Base-by-base conservation (phyloP, 2,113 vertebrate species). In the Amphiprion ocellaris region DNA sequence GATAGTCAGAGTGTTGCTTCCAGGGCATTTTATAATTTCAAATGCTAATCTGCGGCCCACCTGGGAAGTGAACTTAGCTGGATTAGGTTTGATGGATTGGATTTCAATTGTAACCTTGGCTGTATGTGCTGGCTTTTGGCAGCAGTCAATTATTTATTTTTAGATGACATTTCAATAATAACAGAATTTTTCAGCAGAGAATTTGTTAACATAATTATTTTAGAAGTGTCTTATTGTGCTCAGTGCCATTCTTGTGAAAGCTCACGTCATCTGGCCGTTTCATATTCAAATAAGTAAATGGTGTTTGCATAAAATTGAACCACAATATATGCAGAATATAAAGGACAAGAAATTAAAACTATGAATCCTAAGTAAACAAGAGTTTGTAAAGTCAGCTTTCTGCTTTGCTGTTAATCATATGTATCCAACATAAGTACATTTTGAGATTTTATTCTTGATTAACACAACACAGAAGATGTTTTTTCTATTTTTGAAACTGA, bases 41-140 rank as follows among this genome's bases (percentile, higher is more conserved):
- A 89, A 82, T 78, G 70, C 64, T 75, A 69, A 83, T 81, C 67
- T 55, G 39, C 30, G 56, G 52, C 47, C 66, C 63, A 74, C 64
- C 50, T 74, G 63, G 50, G 50, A 74, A 55, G 73, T 68, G 69
- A 80, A 76, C 21, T 69, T 62, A 62, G 60, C 44, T 72, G 69
- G 64, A 72, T 83, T 69, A 50, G 30, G 65, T 79, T 70, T 79
- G 84, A 90, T 83, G 52, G 67, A 85, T 71, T 81, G 64, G 55
- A 66, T 83, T 78, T 73, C 49, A 66, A 14, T 39, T 55, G 16
- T 47, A 61, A 84, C 55, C 76, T 60, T 82, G 28, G 30, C 58
- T 69, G 17, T 60, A 33, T 59, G 62, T 19, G 10, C 37, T 71
- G 41, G 58, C n/a, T 52, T 75, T 82, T 73, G 44, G 17, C 74